Evolutionary conservation across 2,113 vertebrate genomes (phyloP), one percentile per base, ranked within the genome.

Genomic region (Murina feae): DNA sequence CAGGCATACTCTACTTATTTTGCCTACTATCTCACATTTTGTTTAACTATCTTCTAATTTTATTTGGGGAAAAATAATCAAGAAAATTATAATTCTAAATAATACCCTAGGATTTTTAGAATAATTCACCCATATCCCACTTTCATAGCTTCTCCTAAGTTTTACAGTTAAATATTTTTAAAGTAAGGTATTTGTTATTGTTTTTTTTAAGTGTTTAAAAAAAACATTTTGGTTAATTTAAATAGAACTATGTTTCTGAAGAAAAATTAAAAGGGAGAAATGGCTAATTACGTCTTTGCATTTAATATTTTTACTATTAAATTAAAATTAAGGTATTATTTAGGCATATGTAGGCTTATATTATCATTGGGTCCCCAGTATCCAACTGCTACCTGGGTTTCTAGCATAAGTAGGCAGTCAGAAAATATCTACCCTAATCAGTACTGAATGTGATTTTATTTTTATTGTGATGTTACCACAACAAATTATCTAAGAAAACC

Each of bases 241-340:
- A 96, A 93, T 95, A 97, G 76, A 97, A 96, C 90, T 96, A 8
- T 74, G 75, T 94, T 93, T 96, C 83, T 96, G 89, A 93, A 95
- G 84, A 97, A 86, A 91, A 92, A 95, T 79, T 98, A 96, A 96
- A 93, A 97, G 91, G 37, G 63, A 96, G 90, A 97, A 91, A 87
- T 95, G 90, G 42, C 16, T 96, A 68, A 93, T 97, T 85, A 93
- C 42, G 93, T 89, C 91, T 95, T 96, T 95, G 76, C 87, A 97
- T 97, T 96, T 97, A 96, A 71, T 97, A 95, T 93, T 97, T 95
- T 78, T 96, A 96, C 76, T 97, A 95, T 97, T 91, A 97, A 97
- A 95, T 96, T 97, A 96, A 97, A 93, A 95, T 97, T 96, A 97
- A 95, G 55, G 68, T 95, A 69, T 96, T 95, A 87, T 97, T 97